Evolutionary conservation across 2,888 invertebrate species (phyloP).

Genomic region (Oscheius sp.): DNA sequence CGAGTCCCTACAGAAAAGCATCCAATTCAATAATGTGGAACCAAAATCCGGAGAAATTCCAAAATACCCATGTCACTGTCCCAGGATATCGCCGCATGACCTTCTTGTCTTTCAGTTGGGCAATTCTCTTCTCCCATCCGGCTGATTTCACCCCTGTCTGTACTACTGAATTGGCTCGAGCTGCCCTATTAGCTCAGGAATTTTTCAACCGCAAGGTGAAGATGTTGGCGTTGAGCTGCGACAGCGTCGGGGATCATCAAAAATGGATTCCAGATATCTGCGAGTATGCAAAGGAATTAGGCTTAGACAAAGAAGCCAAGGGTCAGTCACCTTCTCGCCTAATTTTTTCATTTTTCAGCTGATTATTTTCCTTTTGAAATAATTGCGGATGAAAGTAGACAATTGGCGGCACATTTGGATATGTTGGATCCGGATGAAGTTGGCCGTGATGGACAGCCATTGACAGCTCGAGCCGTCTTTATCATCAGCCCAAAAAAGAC

Average conservation of each 20-base stretch:
- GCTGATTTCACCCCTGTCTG: conserved; percentile 98
- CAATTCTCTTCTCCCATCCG: conserved; percentile 93
- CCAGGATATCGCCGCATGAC: no score
- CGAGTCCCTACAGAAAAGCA: no score
- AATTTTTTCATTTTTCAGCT: neutral
- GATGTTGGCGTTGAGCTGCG: conserved; percentile 91
- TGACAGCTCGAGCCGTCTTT: conserved; percentile 77
- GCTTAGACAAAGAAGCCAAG: neutral
- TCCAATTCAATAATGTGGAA: no score
- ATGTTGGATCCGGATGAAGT: conserved; percentile 92
- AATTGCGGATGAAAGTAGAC: conserved; percentile 87
- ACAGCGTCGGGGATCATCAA: conserved; percentile 83
- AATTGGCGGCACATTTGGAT: conserved; percentile 83
- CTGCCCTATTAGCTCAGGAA: conserved; percentile 22
- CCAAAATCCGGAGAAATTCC: no score
- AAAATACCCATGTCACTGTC: no score
- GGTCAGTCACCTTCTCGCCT: no score
- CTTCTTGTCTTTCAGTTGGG: conserved; percentile 80
- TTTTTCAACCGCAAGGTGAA: conserved; percentile 81
- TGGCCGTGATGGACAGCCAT: conserved; percentile 54
- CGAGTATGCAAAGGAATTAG: conserved; percentile 38
- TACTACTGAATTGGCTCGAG: conserved; percentile 78
- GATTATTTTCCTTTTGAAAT: conserved; percentile 87
- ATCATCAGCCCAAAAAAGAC: conserved; percentile 88
- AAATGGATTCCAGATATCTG: conserved; percentile 81